phyloP scores from a whole-genome alignment of 2,888 invertebrate genomes.

The Lutraria lutraria region DNA sequence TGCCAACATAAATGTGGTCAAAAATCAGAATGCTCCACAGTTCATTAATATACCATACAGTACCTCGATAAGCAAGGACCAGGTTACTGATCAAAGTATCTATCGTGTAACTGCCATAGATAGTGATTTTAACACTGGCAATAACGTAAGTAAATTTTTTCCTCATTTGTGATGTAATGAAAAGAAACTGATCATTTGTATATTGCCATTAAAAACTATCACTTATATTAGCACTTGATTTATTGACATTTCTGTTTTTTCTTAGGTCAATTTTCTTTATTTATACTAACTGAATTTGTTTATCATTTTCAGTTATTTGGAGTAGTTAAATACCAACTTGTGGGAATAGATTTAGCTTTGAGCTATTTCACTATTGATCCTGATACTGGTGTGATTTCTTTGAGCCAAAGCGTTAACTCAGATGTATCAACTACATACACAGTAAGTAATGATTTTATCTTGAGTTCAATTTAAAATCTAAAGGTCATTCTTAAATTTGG shows the following conservation, averaged over 20 bases:
- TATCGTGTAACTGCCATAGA: slow-evolving; percentile 68
- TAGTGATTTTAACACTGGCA: slow-evolving; percentile 50
- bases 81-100: slow-evolving; percentile 37
- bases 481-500: no score
- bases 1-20: slow-evolving; percentile 61
- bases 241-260: no score
- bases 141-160: slow-evolving; percentile 55
- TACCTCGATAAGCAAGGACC: slow-evolving; percentile 53
- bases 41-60: slow-evolving; percentile 63
- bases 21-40: slow-evolving; percentile 66
- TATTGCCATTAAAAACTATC: no score
- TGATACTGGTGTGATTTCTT: slow-evolving; percentile 68
- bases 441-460: slow-evolving; percentile 55
- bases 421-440: slow-evolving; percentile 74
- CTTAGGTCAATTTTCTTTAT: no score
- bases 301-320: slow-evolving; percentile 65
- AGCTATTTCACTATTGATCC: slow-evolving; percentile 79
- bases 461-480: no score
- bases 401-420: slow-evolving; percentile 61
- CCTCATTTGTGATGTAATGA: background rate
- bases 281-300: no score
- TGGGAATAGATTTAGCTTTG: slow-evolving; percentile 78
- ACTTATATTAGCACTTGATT: no score
- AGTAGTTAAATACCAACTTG: slow-evolving; percentile 76
- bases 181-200: no score